Percentiles rank a stretch among this genome's conserved stretches.
These are phyloP conservation scores for Poeciliopsis occidentalis DNA, from an alignment of 2,113 vertebrate species.

Conservation along the genomic window DNA sequence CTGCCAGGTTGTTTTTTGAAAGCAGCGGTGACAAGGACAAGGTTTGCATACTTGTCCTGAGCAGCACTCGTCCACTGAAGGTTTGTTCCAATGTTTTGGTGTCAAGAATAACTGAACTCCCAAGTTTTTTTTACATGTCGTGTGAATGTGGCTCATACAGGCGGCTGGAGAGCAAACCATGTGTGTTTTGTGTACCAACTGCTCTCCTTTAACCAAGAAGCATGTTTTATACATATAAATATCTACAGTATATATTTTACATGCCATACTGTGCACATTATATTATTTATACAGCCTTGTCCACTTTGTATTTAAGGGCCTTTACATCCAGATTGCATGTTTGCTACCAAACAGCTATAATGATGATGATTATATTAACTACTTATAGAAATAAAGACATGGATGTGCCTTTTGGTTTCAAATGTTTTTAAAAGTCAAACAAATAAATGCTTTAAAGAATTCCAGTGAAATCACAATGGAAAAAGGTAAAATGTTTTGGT, in stretches of 20 bases:
- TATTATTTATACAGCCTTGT: slow-evolving; percentile 88
- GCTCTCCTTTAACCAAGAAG: slow-evolving; percentile 76
- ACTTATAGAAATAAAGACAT: slow-evolving; percentile 85
- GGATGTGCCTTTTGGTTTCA: slow-evolving; percentile 78
- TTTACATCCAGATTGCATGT: slow-evolving; percentile 88
- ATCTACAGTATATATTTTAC: slow-evolving; percentile 83
- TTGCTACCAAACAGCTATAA: slow-evolving; percentile 84
- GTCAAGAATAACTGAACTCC: slow-evolving; percentile 73
- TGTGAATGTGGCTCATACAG: slow-evolving; percentile 69
- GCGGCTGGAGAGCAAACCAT: slow-evolving; percentile 46
- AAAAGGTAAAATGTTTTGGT: slow-evolving; percentile 28
- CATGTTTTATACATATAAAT: slow-evolving; percentile 81
- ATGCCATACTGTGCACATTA: slow-evolving; percentile 85
- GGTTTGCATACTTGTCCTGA: slow-evolving; percentile 77
- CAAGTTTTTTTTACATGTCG: slow-evolving; percentile 65
- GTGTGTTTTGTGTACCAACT: slow-evolving; percentile 28
- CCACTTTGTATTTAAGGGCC: slow-evolving; percentile 87
- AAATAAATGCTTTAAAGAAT: background rate
- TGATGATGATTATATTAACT: slow-evolving; percentile 78
- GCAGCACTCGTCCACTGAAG: slow-evolving; percentile 84
- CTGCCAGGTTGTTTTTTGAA: slow-evolving; percentile 54
- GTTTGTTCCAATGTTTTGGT: slow-evolving; percentile 80
- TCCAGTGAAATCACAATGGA: slow-evolving; percentile 2
- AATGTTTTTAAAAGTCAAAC: slow-evolving; percentile 46
- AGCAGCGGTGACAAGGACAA: slow-evolving; percentile 65